phyloP scores from a whole-genome alignment of 2,797 vertebrate species.

The Epinephelus coioides region DNA sequence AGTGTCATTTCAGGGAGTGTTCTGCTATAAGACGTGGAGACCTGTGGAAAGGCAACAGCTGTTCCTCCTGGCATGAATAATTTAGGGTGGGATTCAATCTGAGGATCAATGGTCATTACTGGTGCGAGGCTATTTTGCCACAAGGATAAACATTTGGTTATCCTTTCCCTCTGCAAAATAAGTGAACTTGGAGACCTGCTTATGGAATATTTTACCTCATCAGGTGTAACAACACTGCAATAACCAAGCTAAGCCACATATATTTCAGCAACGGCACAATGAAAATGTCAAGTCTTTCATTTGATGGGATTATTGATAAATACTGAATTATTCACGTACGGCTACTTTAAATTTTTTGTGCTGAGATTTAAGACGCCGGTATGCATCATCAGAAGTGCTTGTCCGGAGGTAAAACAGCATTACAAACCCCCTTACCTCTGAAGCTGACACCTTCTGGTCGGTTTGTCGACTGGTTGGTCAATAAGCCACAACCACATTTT shows the following conservation, averaged over 20 bases:
- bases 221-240: not conserved
- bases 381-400: not conserved
- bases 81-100: constrained; percentile 40
- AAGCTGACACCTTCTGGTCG: too few species aligned
- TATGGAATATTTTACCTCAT: constrained; percentile 13
- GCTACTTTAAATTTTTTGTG: not conserved
- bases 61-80: constrained; percentile 53
- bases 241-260: not conserved
- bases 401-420: not conserved
- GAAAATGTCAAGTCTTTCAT: not conserved
- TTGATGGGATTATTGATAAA: constrained; percentile 3
- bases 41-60: constrained; percentile 35
- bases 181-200: not conserved
- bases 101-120: constrained; percentile 47
- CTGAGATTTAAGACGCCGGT: not conserved
- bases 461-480: too few species aligned
- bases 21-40: not conserved
- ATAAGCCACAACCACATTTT: too few species aligned
- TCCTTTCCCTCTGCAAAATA: constrained; percentile 2
- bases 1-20: constrained; percentile 23
- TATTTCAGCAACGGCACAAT: not conserved
- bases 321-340: not conserved
- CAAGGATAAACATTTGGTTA: constrained; percentile 45
- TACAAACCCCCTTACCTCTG: not conserved
- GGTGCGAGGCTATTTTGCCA: constrained; percentile 40